Conservation (phyloP, 1,140 invertebrate genomes). For the Dendroctonus ponderosae region DNA sequence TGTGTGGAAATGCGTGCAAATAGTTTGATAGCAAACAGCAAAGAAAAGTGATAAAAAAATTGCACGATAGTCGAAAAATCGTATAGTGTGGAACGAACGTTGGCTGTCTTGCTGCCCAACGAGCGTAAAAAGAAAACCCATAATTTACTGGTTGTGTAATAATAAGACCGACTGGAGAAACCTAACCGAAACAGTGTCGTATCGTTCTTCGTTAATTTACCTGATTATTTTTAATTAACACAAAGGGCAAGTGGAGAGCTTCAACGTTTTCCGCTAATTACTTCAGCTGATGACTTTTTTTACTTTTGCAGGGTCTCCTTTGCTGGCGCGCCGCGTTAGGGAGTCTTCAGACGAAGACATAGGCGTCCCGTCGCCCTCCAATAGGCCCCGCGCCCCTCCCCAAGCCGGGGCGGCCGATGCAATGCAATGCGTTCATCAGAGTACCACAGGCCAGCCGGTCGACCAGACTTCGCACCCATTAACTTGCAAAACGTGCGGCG, state of each 20-base stretch:
- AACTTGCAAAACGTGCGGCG: conserved; percentile 51
- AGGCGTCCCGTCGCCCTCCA: conserved; percentile 43
- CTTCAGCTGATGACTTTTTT: conserved; percentile 1
- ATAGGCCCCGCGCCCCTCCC: conserved; percentile 20
- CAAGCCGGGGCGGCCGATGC: conserved; percentile 18
- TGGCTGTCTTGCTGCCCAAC: conserved; percentile 8
- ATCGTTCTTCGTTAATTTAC: too few species aligned
- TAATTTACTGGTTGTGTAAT: not conserved
- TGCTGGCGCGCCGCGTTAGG: conserved; percentile 38
- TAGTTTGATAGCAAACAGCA: too few species aligned
- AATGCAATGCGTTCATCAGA: conserved; percentile 44
- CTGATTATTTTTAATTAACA: too few species aligned
- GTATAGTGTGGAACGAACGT: conserved; percentile 9
- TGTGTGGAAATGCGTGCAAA: too few species aligned
- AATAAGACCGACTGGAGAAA: too few species aligned
- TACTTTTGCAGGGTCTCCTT: conserved; percentile 27
- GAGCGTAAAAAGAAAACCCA: conserved; percentile 26
- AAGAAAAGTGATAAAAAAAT: too few species aligned
- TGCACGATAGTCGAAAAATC: too few species aligned
- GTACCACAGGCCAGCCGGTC: conserved; percentile 41
- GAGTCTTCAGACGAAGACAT: conserved; percentile 58
- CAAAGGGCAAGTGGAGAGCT: too few species aligned
- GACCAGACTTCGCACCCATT: conserved; percentile 46
- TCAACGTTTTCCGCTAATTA: not conserved
- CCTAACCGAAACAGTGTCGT: too few species aligned